phyloP scores from a whole-genome alignment of 1,140 invertebrate species.

The Cydia strobilella region DNA sequence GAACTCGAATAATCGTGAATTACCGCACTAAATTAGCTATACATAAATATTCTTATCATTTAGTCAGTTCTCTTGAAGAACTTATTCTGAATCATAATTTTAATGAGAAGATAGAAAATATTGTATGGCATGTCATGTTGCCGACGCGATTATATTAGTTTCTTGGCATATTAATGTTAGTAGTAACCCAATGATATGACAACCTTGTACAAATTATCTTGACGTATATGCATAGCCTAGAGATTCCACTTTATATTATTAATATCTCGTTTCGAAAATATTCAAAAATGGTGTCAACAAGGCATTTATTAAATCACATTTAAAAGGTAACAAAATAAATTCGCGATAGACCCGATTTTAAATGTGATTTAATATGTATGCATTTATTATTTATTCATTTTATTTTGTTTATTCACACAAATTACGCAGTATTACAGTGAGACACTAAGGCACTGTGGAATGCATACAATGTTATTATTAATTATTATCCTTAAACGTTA shows the following conservation, averaged over 20 bases:
- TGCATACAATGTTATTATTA: too few relatives aligned
- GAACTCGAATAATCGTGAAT: not conserved
- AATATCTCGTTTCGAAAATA: not conserved
- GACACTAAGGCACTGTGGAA: too few relatives aligned
- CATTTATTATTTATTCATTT: too few relatives aligned
- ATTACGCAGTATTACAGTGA: too few relatives aligned
- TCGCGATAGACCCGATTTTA: too few relatives aligned
- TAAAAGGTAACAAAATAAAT: too few relatives aligned
- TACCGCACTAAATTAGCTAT: not conserved
- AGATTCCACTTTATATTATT: not conserved
- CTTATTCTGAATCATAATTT: not conserved
- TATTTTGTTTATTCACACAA: too few relatives aligned
- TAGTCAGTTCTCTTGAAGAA: too few relatives aligned
- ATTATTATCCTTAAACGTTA: too few relatives aligned
- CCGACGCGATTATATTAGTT: not conserved
- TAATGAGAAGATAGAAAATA: conserved; percentile 10
- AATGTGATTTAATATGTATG: too few relatives aligned
- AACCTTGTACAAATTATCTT: conserved; percentile 28
- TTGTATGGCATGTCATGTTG: conserved; percentile 12
- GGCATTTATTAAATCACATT: too few relatives aligned
- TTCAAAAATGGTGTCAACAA: conserved; percentile 28
- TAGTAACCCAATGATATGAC: conserved; percentile 13
- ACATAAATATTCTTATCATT: not conserved
- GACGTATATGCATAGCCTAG: conserved; percentile 15
- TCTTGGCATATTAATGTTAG: conserved; percentile 19